Evolutionary conservation across 2,888 invertebrate genomes (phyloP).

Genomic region (Galerucella pusilla): DNA sequence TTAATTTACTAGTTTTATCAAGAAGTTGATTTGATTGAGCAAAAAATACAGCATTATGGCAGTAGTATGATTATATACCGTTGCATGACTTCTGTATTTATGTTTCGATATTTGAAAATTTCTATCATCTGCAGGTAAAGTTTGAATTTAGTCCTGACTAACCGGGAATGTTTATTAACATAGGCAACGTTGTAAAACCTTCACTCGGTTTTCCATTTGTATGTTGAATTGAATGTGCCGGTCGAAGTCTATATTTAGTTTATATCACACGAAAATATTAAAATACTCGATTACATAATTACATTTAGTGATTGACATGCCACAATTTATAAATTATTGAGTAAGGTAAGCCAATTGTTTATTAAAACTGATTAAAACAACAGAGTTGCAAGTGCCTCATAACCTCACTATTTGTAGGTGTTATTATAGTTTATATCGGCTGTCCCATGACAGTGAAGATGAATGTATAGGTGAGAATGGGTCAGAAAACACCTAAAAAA

Average conservation of each 20-base stretch:
- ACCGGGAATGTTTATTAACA: background rate
- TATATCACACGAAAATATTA: constrained; percentile 5
- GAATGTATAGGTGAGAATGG: too few species aligned
- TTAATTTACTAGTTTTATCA: too few species aligned
- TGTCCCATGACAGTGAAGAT: too few species aligned
- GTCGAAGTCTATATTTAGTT: constrained; percentile 14
- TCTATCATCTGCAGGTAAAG: too few species aligned
- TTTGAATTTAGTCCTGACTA: too few species aligned
- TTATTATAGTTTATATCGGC: background rate
- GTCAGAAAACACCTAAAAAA: too few species aligned
- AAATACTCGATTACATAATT: constrained; percentile 15
- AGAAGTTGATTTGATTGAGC: too few species aligned
- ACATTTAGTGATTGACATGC: constrained; percentile 7
- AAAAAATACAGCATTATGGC: too few species aligned
- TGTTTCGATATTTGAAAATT: too few species aligned
- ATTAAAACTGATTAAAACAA: background rate
- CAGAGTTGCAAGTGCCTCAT: background rate
- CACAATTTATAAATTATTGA: constrained; percentile 18
- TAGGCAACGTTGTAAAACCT: constrained; percentile 1
- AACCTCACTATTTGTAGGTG: constrained; percentile 8
- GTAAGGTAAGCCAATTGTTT: constrained; percentile 18
- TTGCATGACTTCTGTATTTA: too few species aligned
- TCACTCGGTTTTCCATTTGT: background rate
- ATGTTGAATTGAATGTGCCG: constrained; percentile 5
- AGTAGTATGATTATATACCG: too few species aligned